Conservation (phyloP, 2,888 invertebrate genomes). For the Papilio elwesi region DNA sequence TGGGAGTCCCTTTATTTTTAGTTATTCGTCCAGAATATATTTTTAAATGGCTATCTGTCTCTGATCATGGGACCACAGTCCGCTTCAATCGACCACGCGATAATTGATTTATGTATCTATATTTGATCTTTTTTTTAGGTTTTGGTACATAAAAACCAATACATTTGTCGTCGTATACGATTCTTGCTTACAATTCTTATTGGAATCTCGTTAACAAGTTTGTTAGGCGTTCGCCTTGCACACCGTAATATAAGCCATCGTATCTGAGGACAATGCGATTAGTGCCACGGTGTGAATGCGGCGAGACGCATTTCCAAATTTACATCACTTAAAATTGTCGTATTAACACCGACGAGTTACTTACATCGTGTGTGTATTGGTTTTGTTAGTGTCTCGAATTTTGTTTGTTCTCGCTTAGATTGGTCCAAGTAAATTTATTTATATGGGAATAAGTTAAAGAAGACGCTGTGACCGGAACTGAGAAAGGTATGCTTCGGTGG, state of each 20-base stretch:
- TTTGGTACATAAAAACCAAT: not conserved
- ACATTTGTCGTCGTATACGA: not conserved
- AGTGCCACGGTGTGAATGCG: slow-evolving; percentile 50
- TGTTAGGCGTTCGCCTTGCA: slow-evolving; percentile 21
- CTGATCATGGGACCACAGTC: no score
- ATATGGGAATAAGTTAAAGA: no score
- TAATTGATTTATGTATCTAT: no score
- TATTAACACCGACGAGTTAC: slow-evolving; percentile 59
- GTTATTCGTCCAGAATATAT: no score
- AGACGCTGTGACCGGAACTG: no score
- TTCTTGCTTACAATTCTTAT: slow-evolving; percentile 25
- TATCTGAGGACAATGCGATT: slow-evolving; percentile 52
- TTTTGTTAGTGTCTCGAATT: slow-evolving; percentile 27
- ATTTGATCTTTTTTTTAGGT: no score
- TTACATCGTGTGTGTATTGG: slow-evolving; percentile 46
- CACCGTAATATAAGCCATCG: slow-evolving; percentile 45
- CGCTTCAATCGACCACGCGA: no score
- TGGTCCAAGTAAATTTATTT: not conserved
- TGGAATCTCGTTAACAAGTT: slow-evolving; percentile 25
- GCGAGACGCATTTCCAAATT: slow-evolving; percentile 51
- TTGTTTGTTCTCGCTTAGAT: slow-evolving; percentile 3
- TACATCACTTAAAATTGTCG: slow-evolving; percentile 53
- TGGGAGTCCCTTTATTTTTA: no score
- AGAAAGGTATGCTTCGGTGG: no score
- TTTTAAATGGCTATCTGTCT: no score